Conservation (phyloP, 2,113 vertebrate genomes). For the Silurus asotus region DNA sequence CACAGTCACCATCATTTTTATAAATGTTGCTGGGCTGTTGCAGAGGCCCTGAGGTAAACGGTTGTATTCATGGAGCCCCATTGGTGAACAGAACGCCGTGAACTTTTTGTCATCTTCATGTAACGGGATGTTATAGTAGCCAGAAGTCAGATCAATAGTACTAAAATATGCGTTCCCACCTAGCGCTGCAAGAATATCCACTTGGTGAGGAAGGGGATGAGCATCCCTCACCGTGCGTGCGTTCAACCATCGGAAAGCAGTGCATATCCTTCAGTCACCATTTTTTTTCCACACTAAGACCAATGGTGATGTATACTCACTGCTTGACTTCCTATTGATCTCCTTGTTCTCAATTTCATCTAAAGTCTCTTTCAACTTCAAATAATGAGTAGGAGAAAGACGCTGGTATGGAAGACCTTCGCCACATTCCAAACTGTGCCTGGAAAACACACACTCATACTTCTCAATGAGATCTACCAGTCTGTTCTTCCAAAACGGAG, state of each 20-base stretch:
- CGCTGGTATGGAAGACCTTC: slow-evolving; percentile 24
- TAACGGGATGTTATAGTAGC: slow-evolving; percentile 40
- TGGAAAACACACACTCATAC: slow-evolving; percentile 46
- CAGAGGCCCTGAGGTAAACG: slow-evolving; percentile 1
- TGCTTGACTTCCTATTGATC: slow-evolving; percentile 45
- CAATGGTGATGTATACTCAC: slow-evolving; percentile 34
- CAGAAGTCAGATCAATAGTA: slow-evolving; percentile 33
- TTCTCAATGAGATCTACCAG: slow-evolving; percentile 31
- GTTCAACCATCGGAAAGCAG: slow-evolving; percentile 38
- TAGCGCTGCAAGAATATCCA: slow-evolving; percentile 13
- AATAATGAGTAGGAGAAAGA: slow-evolving; percentile 31
- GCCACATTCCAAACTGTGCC: slow-evolving; percentile 37
- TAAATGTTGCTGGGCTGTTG: slow-evolving; percentile 38
- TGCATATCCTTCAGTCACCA: slow-evolving; percentile 34
- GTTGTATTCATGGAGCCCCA: slow-evolving; percentile 34
- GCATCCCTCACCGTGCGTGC: slow-evolving; percentile 26
- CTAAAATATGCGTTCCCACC: slow-evolving; percentile 15
- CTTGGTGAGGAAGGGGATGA: slow-evolving; percentile 32
- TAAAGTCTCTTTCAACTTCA: slow-evolving; percentile 30
- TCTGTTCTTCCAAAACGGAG: not conserved
- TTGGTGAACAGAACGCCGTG: slow-evolving; percentile 29
- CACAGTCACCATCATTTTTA: slow-evolving; percentile 40
- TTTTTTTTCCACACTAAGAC: slow-evolving; percentile 36
- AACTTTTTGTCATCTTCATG: slow-evolving; percentile 30
- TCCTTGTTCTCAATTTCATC: slow-evolving; percentile 44